These are phyloP conservation scores for Tenodera sinensis DNA, from an alignment of 2,888 invertebrate species.

Conservation along the genomic window DNA sequence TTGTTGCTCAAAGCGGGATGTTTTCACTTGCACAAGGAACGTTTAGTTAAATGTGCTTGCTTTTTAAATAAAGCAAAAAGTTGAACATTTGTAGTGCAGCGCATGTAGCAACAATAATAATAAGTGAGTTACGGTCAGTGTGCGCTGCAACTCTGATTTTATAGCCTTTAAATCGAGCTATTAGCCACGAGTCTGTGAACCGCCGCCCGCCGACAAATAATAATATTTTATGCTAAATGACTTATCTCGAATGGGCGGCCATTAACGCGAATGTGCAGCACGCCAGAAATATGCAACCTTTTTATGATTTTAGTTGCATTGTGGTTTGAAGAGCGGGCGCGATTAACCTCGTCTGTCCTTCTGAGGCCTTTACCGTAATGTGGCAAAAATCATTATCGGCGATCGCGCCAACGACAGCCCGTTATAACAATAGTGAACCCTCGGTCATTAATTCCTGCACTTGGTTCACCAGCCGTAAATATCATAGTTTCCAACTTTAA, in stretches of 20 bases:
- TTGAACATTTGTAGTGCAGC: neutral
- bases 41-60: neutral
- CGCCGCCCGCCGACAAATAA: neutral
- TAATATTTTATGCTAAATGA: neutral
- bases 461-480: too few relatives aligned
- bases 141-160: neutral
- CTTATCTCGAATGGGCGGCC: neutral
- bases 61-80: neutral
- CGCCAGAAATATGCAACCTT: neutral
- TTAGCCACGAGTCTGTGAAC: neutral
- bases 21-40: neutral
- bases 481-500: too few relatives aligned
- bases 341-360: too few relatives aligned
- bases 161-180: neutral
- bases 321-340: too few relatives aligned
- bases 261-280: neutral
- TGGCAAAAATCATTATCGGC: neutral
- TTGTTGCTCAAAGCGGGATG: too few relatives aligned
- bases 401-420: neutral
- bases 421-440: too few relatives aligned
- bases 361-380: neutral
- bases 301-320: neutral
- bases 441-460: too few relatives aligned
- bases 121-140: neutral
- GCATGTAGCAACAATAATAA: neutral